Percentiles rank a stretch among this genome's conserved stretches.
Conservation (phyloP, 2,888 invertebrate genomes). For the Clistopyga incitator region DNA sequence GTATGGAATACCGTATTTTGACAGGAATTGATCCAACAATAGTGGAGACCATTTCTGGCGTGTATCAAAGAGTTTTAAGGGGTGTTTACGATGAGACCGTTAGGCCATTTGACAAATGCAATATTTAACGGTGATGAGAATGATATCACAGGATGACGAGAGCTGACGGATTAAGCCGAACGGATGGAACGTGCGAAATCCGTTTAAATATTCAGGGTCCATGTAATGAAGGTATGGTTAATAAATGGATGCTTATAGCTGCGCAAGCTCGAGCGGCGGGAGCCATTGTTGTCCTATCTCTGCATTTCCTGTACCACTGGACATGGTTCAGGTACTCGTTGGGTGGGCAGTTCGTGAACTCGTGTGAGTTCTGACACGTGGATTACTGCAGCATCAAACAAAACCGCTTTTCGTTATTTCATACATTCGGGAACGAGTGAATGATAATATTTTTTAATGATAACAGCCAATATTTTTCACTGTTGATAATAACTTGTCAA, state of each 20-base stretch:
- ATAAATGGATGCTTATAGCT: conserved; percentile 76
- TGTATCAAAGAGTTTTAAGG: background rate
- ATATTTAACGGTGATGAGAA: conserved; percentile 37
- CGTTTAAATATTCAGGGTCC: conserved; percentile 78
- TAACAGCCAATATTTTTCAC: conserved; percentile 1
- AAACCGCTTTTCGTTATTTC: background rate
- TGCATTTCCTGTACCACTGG: background rate
- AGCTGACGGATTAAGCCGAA: conserved; percentile 41
- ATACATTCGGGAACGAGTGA: background rate
- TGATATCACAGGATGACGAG: conserved; percentile 47
- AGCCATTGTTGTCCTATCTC: conserved; percentile 8
- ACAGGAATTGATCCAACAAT: background rate
- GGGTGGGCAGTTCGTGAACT: background rate
- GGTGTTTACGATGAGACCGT: background rate
- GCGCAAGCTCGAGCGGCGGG: conserved; percentile 31
- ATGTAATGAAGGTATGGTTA: conserved; percentile 82
- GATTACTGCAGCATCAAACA: background rate
- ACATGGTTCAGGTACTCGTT: conserved; percentile 2
- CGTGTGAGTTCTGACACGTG: conserved; percentile 5
- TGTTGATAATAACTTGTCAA: conserved; percentile 5
- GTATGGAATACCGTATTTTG: background rate
- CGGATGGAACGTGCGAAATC: conserved; percentile 71
- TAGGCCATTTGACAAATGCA: conserved; percentile 28
- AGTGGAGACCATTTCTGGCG: background rate
- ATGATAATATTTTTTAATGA: background rate